Evolutionary conservation across 2,888 invertebrate genomes (phyloP), one percentile per base, ranked within the genome.

Genomic region (Heliconius charithonia): DNA sequence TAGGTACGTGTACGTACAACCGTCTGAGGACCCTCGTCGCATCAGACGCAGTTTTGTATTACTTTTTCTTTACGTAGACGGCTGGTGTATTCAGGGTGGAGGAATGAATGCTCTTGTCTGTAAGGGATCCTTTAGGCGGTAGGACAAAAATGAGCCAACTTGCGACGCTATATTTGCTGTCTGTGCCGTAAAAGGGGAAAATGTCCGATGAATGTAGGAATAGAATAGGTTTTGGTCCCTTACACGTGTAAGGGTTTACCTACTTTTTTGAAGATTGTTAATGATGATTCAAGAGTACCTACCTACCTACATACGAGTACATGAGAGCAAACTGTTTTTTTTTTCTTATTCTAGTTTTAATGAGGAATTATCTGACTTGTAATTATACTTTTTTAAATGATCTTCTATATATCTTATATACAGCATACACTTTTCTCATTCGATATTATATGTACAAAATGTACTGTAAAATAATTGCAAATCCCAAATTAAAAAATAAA

Each of bases 1-100:
- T 51, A 51, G 51, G 82, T 83, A 83, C 81, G 83, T 87, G 81
- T 85, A 85, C 80, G 87, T 87, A 83, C 81, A 84, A 84, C 87
- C 87, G 92, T 93, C 93, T 93, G 92, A 93, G 93, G 90, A 90
- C 93, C 92, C 93, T 92, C 90, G 90, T 90, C 90, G 90, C 89
- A 89, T 88, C 89, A 87, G 90, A 89, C 90, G 89, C 88, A 88
- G 88, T 90, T 90, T 92, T 91, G 88, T 90, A 89, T 89, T 89
- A 90, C 84, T 88, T 89, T 89, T 87, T 88, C 86, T 89, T 86
- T 88, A 85, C 86, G 85, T 86, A 86, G 85, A 84, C 85, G 87
- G 86, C 88, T 87, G 85, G 86, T 83, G 83, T 81, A 83, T 82
- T 84, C 85, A 83, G 81, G 85, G 82, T 78, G 83, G 81, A 81